phyloP scores from a whole-genome alignment of 2,797 vertebrate genomes.

The Helicolenus hilgendorfi region DNA sequence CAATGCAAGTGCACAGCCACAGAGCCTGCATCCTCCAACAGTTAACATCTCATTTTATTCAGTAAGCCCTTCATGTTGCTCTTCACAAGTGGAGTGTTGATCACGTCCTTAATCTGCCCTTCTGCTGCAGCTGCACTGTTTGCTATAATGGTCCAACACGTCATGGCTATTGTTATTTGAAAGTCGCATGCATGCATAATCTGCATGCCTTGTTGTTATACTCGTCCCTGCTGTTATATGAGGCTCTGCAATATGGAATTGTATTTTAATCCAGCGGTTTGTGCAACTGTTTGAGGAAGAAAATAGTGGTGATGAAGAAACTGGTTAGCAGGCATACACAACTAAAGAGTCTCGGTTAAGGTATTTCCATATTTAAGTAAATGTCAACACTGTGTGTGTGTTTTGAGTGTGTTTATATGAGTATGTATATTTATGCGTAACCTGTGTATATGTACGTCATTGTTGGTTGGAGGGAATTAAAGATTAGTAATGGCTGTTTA shows the following conservation, averaged over 20 bases:
- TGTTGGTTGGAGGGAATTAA: conserved; percentile 27
- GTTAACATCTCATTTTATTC: conserved; percentile 19
- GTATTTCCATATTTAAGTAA: not conserved
- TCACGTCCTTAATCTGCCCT: conserved; percentile 25
- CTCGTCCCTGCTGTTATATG: not conserved
- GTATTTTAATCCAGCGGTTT: not conserved
- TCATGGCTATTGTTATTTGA: conserved; percentile 1
- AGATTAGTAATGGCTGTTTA: conserved; percentile 63
- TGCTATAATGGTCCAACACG: conserved; percentile 11
- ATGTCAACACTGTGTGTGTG: not conserved
- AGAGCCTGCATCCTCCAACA: not conserved
- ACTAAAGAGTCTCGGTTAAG: not conserved
- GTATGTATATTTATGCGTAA: not conserved
- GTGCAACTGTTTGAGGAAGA: not conserved
- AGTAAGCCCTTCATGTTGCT: conserved; percentile 18
- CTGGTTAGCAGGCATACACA: not conserved
- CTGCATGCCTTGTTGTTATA: not conserved
- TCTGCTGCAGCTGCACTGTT: conserved; percentile 40
- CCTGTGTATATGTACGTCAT: not conserved
- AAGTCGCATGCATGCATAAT: conserved; percentile 11
- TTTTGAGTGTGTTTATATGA: not conserved
- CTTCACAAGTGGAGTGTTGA: conserved; percentile 49
- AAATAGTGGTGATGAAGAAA: not conserved
- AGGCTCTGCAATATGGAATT: not conserved
- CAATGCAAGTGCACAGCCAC: not conserved